Evolutionary conservation across 2,888 invertebrate species (phyloP).

Genomic region (Aphidoletes aphidimyza): DNA sequence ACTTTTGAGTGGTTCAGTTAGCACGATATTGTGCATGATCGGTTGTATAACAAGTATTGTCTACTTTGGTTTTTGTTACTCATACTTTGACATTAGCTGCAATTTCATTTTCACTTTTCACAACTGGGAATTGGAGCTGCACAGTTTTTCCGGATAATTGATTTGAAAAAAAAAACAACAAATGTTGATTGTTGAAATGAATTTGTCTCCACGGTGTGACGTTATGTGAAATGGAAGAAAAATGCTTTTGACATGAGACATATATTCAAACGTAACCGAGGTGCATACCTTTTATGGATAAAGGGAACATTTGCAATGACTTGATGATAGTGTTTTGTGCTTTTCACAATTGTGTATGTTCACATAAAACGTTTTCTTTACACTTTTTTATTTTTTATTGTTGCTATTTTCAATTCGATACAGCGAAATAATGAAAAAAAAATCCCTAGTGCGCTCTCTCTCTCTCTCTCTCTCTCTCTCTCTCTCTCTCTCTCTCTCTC

Average conservation of each 20-base stretch:
- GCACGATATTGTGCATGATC: slow-evolving; percentile 34
- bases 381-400: background rate
- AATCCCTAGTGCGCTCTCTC: background rate
- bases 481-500: too few relatives aligned
- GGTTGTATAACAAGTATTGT: slow-evolving; percentile 32
- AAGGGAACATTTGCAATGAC: background rate
- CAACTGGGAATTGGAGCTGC: background rate
- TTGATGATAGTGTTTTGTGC: background rate
- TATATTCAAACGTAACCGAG: background rate
- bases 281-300: slow-evolving; percentile 3
- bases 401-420: background rate
- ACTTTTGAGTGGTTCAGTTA: slow-evolving; percentile 18
- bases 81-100: slow-evolving; percentile 17
- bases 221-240: background rate
- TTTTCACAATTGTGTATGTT: background rate
- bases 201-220: background rate
- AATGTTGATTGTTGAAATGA: slow-evolving; percentile 13
- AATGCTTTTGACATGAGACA: background rate
- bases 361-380: background rate
- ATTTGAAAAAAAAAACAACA: too few relatives aligned
- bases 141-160: background rate
- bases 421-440: too few relatives aligned
- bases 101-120: slow-evolving; percentile 39
- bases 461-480: background rate
- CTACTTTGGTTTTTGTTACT: background rate